These are phyloP conservation scores for Vanessa cardui DNA, from an alignment of 2,888 invertebrate genomes.

Conservation along the genomic window DNA sequence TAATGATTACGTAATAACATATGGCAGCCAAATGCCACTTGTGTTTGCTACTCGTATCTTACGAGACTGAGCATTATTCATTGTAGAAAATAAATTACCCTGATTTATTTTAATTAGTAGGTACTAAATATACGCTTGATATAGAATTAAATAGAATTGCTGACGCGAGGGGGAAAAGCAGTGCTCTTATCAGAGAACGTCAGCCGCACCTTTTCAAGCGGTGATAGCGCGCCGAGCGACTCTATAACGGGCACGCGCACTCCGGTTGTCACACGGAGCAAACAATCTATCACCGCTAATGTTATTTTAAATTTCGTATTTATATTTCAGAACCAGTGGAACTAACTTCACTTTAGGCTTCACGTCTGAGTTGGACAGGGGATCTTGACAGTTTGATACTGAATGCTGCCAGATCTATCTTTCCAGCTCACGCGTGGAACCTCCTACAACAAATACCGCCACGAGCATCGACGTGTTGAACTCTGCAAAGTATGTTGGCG, in stretches of 20 bases:
- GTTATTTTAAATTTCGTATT: constrained; percentile 49
- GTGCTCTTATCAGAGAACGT: constrained; percentile 77
- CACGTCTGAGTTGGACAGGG: constrained; percentile 83
- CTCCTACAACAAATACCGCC: constrained; percentile 45
- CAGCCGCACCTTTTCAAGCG: constrained; percentile 78
- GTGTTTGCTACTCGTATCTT: constrained; percentile 54
- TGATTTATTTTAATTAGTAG: constrained; percentile 46
- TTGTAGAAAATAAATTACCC: constrained; percentile 50
- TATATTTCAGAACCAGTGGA: constrained; percentile 55
- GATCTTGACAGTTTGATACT: constrained; percentile 79
- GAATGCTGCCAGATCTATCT: constrained; percentile 83
- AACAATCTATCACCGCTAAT: constrained; percentile 51
- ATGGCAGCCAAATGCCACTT: constrained; percentile 70
- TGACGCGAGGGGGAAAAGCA: constrained; percentile 76
- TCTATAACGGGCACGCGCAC: constrained; percentile 63
- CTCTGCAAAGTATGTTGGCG: constrained; percentile 48
- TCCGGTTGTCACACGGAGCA: constrained; percentile 66
- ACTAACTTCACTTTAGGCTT: constrained; percentile 51
- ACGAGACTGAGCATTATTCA: constrained; percentile 49
- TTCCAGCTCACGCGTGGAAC: constrained; percentile 81
- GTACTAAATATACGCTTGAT: constrained; percentile 56
- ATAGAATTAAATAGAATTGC: constrained; percentile 62
- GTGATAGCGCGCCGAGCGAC: constrained; percentile 71
- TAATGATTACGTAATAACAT: constrained; percentile 71
- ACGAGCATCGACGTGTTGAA: constrained; percentile 1